Conservation (phyloP, 2,113 vertebrate genomes). For the Xenopus tropicalis region UCB_Xtro_10.0 CM004450.2:101958501-101959000, state of each 20-base stretch:
- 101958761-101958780: constrained; percentile 62
- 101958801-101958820: constrained; percentile 74
- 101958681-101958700: constrained; percentile 56
- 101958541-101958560: constrained; percentile 79
- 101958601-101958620: constrained; percentile 83
- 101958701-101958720: constrained; percentile 19
- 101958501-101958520: constrained; percentile 63
- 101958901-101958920: constrained; percentile 63
- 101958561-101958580: constrained; percentile 73
- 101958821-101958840: constrained; percentile 64
- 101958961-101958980: constrained; percentile 80
- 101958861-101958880: constrained; percentile 59
- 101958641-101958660: constrained; percentile 53
- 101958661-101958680: constrained; percentile 55
- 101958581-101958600: constrained; percentile 78
- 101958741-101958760: not conserved
- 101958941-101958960: constrained; percentile 70
- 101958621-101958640: constrained; percentile 71
- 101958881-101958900: constrained; percentile 51
- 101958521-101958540: constrained; percentile 89
- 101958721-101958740: not conserved
- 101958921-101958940: constrained; percentile 66
- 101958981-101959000: constrained; percentile 83
- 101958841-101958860: constrained; percentile 48
- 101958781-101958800: constrained; percentile 59